phyloP scores from a whole-genome alignment of 2,888 invertebrate species.

The Rotaria macrura region DNA sequence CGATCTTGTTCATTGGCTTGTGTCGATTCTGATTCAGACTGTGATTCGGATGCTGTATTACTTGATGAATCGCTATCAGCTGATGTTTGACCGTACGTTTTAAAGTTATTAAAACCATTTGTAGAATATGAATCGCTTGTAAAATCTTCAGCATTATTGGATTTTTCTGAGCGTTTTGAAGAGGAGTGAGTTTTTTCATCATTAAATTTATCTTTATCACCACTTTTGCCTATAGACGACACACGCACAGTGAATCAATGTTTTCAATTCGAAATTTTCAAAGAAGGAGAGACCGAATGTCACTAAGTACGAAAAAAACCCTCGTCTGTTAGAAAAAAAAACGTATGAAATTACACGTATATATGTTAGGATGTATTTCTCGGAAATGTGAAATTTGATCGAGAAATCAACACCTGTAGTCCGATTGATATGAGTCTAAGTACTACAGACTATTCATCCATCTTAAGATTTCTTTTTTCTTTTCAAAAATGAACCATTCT shows the following conservation, averaged over 20 bases:
- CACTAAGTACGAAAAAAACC: too few relatives aligned
- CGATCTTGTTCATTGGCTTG: slow-evolving; percentile 21
- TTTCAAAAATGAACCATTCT: too few relatives aligned
- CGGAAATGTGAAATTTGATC: too few relatives aligned
- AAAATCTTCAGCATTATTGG: not conserved
- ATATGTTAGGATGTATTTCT: too few relatives aligned
- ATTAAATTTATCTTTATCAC: slow-evolving; percentile 3
- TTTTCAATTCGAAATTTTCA: not conserved
- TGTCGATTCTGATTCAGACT: slow-evolving; percentile 24
- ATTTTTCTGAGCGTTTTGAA: not conserved
- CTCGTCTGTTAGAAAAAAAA: too few relatives aligned
- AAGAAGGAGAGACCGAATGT: not conserved
- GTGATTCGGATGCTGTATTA: not conserved
- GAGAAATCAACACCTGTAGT: too few relatives aligned
- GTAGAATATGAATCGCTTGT: not conserved
- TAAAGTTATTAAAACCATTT: not conserved
- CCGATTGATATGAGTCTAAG: too few relatives aligned
- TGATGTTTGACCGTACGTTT: not conserved
- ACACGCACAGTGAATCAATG: not conserved
- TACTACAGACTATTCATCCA: too few relatives aligned
- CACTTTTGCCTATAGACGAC: slow-evolving; percentile 3
- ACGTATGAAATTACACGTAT: too few relatives aligned
- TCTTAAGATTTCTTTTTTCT: too few relatives aligned
- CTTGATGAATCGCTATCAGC: slow-evolving; percentile 8
- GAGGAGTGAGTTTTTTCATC: not conserved